A percentile compares a stretch with the other conserved stretches of the same genome.
Evolutionary conservation across 35 echinoderm and acorn worm genomes (phyloP).

Genomic region (Nesometra sesokonis): DNA sequence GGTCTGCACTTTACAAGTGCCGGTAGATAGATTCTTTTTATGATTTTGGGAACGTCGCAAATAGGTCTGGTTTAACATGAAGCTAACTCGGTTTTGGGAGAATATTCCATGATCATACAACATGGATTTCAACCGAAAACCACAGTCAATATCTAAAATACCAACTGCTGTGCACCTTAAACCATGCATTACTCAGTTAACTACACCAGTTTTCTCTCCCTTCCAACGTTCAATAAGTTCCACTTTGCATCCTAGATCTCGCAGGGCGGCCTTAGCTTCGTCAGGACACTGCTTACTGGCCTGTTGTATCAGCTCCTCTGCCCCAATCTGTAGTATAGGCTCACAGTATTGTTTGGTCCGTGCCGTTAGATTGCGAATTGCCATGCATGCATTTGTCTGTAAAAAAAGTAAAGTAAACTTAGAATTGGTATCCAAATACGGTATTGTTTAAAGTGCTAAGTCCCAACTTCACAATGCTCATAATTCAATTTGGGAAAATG

Average conservation of each 20-base stretch:
- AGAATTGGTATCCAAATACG: too few relatives aligned
- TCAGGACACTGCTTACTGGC: conserved; percentile 32
- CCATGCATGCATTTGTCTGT: conserved; percentile 91
- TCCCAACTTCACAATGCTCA: too few relatives aligned
- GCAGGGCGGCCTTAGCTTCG: conserved; percentile 73
- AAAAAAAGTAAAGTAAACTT: neutral
- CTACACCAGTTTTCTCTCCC: conserved; percentile 58
- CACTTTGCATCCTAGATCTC: conserved; percentile 67
- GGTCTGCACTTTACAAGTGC: too few relatives aligned
- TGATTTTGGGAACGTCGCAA: too few relatives aligned
- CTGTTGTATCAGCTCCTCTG: conserved; percentile 49
- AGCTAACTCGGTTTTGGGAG: too few relatives aligned
- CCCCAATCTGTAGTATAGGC: conserved; percentile 58
- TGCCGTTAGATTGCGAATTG: conserved; percentile 66
- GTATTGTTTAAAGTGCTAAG: too few relatives aligned
- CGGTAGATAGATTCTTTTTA: too few relatives aligned
- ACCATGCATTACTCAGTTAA: neutral
- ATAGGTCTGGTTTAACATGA: too few relatives aligned
- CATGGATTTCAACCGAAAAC: neutral
- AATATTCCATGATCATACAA: too few relatives aligned
- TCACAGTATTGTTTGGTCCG: conserved; percentile 46
- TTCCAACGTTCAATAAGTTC: conserved; percentile 95
- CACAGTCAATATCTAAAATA: neutral
- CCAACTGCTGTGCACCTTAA: neutral
- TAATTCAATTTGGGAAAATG: too few relatives aligned